These are phyloP conservation scores for Pilophorus perplexus DNA, from an alignment of 2,888 invertebrate species.

Conservation along the genomic window DNA sequence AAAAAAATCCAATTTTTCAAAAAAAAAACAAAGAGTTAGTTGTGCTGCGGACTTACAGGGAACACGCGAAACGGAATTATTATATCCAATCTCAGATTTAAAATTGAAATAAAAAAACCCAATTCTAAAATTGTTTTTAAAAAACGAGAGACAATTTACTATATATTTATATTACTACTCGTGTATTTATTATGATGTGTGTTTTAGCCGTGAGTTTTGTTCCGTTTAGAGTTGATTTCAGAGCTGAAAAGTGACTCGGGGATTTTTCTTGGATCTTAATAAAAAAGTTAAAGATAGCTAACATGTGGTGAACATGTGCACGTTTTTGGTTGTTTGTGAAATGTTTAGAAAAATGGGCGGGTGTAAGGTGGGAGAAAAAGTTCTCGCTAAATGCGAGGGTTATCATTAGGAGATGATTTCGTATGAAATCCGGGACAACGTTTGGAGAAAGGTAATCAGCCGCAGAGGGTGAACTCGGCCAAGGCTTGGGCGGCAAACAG, in stretches of 20 bases:
- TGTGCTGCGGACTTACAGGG: constrained; percentile 39
- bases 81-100: constrained; percentile 18
- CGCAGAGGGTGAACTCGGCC: no score
- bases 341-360: no score
- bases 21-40: constrained; percentile 8
- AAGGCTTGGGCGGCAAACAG: no score
- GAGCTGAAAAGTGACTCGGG: constrained; percentile 14
- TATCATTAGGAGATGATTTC: no score
- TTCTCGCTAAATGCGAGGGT: no score
- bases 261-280: constrained; percentile 1
- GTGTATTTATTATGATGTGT: constrained; percentile 30
- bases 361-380: no score
- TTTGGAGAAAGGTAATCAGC: no score
- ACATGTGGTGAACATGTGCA: not conserved
- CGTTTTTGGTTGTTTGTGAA: not conserved
- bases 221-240: not conserved
- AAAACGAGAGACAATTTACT: constrained; percentile 25
- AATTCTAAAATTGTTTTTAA: constrained; percentile 38
- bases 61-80: constrained; percentile 34
- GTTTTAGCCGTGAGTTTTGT: constrained; percentile 7
- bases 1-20: not conserved
- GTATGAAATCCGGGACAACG: no score
- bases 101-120: constrained; percentile 27
- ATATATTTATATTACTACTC: constrained; percentile 36
- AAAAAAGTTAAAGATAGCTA: no score